Evolutionary conservation across 2,888 invertebrate species (phyloP).

Genomic region (Suillia variegata): DNA sequence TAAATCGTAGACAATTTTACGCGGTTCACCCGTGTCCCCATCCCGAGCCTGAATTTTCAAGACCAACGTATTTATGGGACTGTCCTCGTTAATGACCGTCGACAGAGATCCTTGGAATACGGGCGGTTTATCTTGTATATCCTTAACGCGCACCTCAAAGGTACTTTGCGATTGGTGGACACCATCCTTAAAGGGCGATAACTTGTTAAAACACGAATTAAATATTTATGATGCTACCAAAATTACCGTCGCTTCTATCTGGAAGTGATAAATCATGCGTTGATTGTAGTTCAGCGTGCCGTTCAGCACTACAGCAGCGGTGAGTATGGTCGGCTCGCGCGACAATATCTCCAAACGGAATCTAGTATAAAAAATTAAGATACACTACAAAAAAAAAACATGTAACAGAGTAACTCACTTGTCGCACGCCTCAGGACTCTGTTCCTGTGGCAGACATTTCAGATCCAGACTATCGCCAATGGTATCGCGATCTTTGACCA

Average conservation of each 20-base stretch:
- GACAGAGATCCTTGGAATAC: conserved; percentile 80
- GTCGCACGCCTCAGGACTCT: conserved; percentile 57
- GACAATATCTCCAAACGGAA: conserved; percentile 52
- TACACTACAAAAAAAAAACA: too few species aligned
- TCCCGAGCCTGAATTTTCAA: conserved; percentile 82
- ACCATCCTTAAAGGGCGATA: conserved; percentile 71
- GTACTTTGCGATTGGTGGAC: conserved; percentile 73
- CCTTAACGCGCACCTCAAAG: conserved; percentile 79
- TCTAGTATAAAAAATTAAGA: conserved; percentile 36
- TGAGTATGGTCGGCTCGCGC: conserved; percentile 68
- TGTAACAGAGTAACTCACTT: conserved; percentile 42
- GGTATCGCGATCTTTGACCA: conserved; percentile 79
- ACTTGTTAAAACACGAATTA: neutral
- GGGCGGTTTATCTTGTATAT: conserved; percentile 87
- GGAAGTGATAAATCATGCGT: conserved; percentile 77
- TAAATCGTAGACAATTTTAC: conserved; percentile 78
- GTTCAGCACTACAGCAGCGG: conserved; percentile 75
- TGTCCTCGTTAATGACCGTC: conserved; percentile 80
- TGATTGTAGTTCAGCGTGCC: conserved; percentile 77
- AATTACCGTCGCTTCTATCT: conserved; percentile 75
- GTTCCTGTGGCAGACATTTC: conserved; percentile 65
- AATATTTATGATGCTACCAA: too few species aligned
- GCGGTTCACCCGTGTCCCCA: conserved; percentile 82
- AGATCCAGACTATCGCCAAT: conserved; percentile 82
- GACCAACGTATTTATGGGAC: conserved; percentile 80